phyloP scores from a whole-genome alignment of 2,113 vertebrate genomes.

The Motacilla tschutschensis region DNA sequence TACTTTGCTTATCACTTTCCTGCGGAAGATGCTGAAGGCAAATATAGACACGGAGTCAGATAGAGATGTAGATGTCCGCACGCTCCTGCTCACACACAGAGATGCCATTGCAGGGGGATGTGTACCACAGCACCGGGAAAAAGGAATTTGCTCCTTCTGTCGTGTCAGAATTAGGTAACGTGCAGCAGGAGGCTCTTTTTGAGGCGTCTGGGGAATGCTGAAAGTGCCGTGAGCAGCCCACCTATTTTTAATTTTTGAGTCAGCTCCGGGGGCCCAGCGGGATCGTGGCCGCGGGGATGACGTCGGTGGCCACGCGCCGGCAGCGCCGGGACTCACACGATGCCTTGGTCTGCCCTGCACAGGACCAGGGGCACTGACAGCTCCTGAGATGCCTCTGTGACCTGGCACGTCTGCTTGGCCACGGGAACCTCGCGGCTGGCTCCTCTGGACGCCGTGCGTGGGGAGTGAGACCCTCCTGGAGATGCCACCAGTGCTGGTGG shows the following conservation, averaged over 20 bases:
- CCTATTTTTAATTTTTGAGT: neutral
- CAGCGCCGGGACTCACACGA: accelerated
- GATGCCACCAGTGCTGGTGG: accelerated
- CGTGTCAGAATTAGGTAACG: neutral
- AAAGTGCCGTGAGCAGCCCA: neutral
- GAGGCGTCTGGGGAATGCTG: neutral
- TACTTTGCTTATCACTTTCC: neutral
- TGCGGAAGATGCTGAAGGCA: neutral
- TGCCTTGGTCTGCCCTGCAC: accelerated
- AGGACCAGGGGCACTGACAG: neutral
- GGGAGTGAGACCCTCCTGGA: accelerated
- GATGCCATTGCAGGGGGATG: accelerated
- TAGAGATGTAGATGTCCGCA: accelerated
- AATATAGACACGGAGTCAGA: neutral
- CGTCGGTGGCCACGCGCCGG: accelerated
- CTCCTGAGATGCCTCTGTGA: neutral
- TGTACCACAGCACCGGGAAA: neutral
- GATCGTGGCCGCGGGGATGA: accelerated
- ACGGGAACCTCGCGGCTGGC: accelerated
- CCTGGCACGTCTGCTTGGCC: accelerated
- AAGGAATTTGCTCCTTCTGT: neutral
- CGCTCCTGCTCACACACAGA: accelerated
- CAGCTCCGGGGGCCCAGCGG: neutral
- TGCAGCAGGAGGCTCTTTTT: neutral
- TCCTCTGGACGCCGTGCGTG: accelerated